Conservation (phyloP, 2,797 vertebrate species). For the Apodemus agrarius region DNA sequence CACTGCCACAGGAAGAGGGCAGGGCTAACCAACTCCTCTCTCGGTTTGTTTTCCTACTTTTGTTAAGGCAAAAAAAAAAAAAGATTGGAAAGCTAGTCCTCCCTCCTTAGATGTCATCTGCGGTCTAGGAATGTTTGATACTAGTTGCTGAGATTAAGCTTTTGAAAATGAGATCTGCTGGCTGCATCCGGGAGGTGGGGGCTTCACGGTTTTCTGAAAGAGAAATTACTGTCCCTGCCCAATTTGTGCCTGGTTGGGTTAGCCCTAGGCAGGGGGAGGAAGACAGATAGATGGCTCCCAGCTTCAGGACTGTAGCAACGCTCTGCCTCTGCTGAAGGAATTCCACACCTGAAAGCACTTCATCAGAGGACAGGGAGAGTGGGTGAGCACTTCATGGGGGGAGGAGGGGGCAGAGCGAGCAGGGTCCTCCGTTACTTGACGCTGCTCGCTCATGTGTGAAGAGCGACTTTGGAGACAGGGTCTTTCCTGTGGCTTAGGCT, state of each 20-base stretch:
- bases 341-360: neutral
- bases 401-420: neutral
- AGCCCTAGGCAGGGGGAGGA: neutral
- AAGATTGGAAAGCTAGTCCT: slow-evolving; percentile 31
- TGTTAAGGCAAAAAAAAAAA: slow-evolving; percentile 25
- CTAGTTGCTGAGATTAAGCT: neutral
- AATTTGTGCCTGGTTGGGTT: neutral
- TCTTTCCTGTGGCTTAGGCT: neutral
- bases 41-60: slow-evolving; percentile 57
- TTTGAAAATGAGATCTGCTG: slow-evolving; percentile 30
- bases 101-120: slow-evolving; percentile 8
- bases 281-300: neutral
- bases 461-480: neutral
- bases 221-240: slow-evolving; percentile 4
- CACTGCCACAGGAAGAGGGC: slow-evolving; percentile 37
- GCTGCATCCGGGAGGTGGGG: neutral
- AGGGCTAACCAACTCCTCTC: slow-evolving; percentile 48
- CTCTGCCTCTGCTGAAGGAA: neutral
- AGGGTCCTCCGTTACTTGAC: neutral
- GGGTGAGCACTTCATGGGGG: neutral
- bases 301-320: neutral
- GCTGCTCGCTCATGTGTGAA: neutral
- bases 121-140: slow-evolving; percentile 4
- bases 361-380: neutral
- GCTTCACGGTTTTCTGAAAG: slow-evolving; percentile 24